Base-by-base conservation (phyloP, 92 coral and sea anemone genomes). In the Phymanthus crucifer region DNA sequence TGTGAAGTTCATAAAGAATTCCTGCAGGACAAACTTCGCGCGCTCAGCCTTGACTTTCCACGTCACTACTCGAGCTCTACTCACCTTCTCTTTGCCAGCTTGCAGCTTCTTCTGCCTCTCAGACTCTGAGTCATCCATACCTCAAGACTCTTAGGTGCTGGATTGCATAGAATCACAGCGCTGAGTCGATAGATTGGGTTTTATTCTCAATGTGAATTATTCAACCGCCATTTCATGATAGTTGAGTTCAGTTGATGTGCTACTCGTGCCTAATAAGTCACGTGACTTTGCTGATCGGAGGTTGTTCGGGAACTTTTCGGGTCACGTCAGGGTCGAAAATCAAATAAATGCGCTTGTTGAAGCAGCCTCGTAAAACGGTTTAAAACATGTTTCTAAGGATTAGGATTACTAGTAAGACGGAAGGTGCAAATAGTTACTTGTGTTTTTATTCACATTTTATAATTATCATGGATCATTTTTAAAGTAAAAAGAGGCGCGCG, bases 81-180 rank as follows among this genome's bases (percentile, higher is more conserved):
- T 56, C 64, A 95, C 98, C 95, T 90, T 93, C 48, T 95, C 98
- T 71, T 93, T 93, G 34, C 98, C 98, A 57, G 98, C 97, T 70
- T 92, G 94, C 88, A 95, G 91, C 67, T 95, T 95, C 73, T 86
- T 95, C 89, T 90, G 93, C 79, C 98, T 91, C 71, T 95, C 98
- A 35, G 98, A 95, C 74, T 95, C 98, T 64, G 92, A 95, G 66
- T 93, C 92, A 81, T 95, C 98, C 98, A 95, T 95, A 75, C 65
- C 74, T 73, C 21, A 57, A 82, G 77, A 38, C 73, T 40, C 64
- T 66, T 7, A 18, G 71, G 31, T 27, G 73, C 70, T 40, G 86
- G 70, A 58, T 46, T 74, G 35, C 40, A 31, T 54, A 31, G 66
- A 57, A 73, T 74, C 66, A 36, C 54, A 67, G 74, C 80, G 24